Base-by-base conservation (phyloP, 2,113 vertebrate genomes). In the Toxotes jaculatrix region DNA sequence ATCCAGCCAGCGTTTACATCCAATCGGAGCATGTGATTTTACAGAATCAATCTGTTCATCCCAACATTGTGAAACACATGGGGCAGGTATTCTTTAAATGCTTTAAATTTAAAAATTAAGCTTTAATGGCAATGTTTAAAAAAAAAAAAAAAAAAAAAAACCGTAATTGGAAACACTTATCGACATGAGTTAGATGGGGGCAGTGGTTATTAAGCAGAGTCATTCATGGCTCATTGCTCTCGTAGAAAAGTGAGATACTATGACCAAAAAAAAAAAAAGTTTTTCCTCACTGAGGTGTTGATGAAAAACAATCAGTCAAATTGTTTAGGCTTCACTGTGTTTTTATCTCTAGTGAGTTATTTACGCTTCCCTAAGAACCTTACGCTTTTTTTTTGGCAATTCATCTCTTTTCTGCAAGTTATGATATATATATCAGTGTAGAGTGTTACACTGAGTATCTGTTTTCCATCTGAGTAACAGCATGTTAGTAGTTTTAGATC, bases 371-470 rank as follows among this genome's bases (percentile, higher is more conserved):
- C n/a, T 31, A 47, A 13, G 4, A 72, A 38, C 13, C 42, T 4
- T 12, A n/a, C 5, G 5, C 17, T 5, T 0, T 65, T 49, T 32
- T 51, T 34, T 40, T n/a, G 12, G 4, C 1, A 14, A 4, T 14
- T 38, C 19, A 40, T 1, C 21, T 23, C 6, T 21, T 31, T 12
- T 63, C 17, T 53, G 65, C 11, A 19, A 1, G 7, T 7, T 55
- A 1, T 21, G 3, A 5, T 13, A 9, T 4, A 13, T 40, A 64
- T 5, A 13, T 53, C 4, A 57, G 55, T 31, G 32, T 4, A 0
- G 0, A 16, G 19, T 13, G 4, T 62, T 7, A 32, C 14, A 42
- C 8, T 0, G 0, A 38, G 7, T 60, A 42, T 19, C n/a, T 0
- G n/a, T 9, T 6, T 7, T 1, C 8, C 9, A 5, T 0, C 36